These are phyloP conservation scores for Sinocyclocheilus grahami DNA, from an alignment of 2,113 vertebrate genomes.

Conservation along the genomic window DNA sequence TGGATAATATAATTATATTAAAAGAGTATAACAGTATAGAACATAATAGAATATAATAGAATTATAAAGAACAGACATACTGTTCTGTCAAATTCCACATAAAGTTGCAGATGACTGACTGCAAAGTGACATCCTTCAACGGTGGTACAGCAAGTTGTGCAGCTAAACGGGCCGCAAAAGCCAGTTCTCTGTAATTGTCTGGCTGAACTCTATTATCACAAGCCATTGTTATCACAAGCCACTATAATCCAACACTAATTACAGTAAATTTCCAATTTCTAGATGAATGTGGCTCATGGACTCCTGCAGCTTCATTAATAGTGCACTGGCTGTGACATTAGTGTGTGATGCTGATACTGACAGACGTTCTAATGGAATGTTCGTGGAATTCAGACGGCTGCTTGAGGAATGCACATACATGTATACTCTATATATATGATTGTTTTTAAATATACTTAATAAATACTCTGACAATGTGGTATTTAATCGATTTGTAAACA, in stretches of 20 bases:
- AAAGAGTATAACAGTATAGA: background rate
- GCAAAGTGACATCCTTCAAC: background rate
- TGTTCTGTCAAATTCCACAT: constrained; percentile 14
- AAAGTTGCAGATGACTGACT: constrained; percentile 2
- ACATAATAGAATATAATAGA: background rate
- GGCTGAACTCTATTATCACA: background rate
- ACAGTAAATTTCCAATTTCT: background rate
- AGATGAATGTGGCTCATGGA: background rate
- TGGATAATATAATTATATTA: background rate
- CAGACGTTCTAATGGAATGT: background rate
- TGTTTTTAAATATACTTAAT: too few species aligned
- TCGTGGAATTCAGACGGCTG: background rate
- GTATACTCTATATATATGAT: too few species aligned
- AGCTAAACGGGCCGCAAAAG: background rate
- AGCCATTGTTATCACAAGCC: constrained; percentile 4
- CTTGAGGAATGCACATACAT: background rate
- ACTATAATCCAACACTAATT: background rate
- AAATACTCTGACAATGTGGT: too few species aligned
- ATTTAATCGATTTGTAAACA: too few species aligned
- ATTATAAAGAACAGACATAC: constrained; percentile 2
- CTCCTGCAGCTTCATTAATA: background rate
- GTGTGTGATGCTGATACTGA: background rate
- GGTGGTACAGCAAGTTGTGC: background rate
- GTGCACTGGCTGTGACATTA: background rate
- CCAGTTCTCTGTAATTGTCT: background rate